A percentile compares a stretch with the other conserved stretches of the same genome.
These are phyloP conservation scores for Halocynthia aurantium DNA, from an alignment of 23 tunicate genomes.

Conservation along the genomic window DNA sequence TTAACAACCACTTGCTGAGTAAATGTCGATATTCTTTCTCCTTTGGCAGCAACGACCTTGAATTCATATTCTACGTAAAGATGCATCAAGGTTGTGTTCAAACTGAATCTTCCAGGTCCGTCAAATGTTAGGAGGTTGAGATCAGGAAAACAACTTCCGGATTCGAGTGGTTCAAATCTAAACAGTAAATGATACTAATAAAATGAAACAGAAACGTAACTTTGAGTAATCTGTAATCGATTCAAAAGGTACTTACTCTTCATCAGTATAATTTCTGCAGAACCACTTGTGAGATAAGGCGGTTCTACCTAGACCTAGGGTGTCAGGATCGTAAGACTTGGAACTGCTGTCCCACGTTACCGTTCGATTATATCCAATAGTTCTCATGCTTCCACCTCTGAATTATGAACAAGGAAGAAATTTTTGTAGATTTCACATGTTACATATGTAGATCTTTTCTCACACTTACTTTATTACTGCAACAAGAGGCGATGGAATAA, in stretches of 20 bases:
- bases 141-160: slow-evolving; percentile 66
- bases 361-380: slow-evolving; percentile 60
- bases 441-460: neutral
- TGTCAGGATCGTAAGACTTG: slow-evolving; percentile 77
- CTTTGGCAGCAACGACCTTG: slow-evolving; percentile 63
- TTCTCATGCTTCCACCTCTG: slow-evolving; percentile 90
- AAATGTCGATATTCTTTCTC: slow-evolving; percentile 37
- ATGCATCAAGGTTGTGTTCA: slow-evolving; percentile 79
- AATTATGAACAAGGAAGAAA: neutral
- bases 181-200: neutral
- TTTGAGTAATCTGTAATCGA: neutral
- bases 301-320: slow-evolving; percentile 11
- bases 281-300: slow-evolving; percentile 62
- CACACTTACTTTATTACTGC: slow-evolving; percentile 51
- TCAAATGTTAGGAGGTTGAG: slow-evolving; percentile 31
- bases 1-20: slow-evolving; percentile 68
- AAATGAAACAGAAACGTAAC: neutral
- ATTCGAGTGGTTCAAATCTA: slow-evolving; percentile 48
- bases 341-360: slow-evolving; percentile 73
- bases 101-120: slow-evolving; percentile 48
- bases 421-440: neutral
- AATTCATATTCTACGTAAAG: slow-evolving; percentile 61
- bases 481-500: slow-evolving; percentile 71
- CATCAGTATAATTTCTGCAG: slow-evolving; percentile 71
- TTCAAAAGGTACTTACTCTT: slow-evolving; percentile 34